These are phyloP conservation scores for Aricia artaxerxes DNA, from an alignment of 2,888 invertebrate species.

Conservation along the genomic window DNA sequence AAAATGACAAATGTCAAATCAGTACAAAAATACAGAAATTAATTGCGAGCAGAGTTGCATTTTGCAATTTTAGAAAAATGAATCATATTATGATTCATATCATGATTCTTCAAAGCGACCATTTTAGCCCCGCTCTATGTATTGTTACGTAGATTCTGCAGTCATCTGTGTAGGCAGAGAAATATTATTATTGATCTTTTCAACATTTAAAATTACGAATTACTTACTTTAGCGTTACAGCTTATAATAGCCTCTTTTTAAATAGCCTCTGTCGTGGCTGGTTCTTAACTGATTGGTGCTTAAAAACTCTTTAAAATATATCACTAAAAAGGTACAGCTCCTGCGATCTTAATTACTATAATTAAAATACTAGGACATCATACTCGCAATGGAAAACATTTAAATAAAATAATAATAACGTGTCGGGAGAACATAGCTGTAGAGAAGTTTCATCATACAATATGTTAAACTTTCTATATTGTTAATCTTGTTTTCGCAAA, in stretches of 20 bases:
- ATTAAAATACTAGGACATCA: conserved; percentile 53
- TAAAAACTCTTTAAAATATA: not conserved
- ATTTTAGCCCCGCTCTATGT: too few relatives aligned
- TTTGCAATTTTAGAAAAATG: too few relatives aligned
- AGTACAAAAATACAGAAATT: too few relatives aligned
- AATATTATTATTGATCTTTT: too few relatives aligned
- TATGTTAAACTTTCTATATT: not conserved
- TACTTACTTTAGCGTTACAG: too few relatives aligned
- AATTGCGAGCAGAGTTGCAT: too few relatives aligned
- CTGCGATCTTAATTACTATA: not conserved
- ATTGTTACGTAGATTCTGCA: too few relatives aligned
- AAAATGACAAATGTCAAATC: too few relatives aligned
- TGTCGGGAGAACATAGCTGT: conserved; percentile 52
- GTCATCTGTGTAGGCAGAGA: too few relatives aligned
- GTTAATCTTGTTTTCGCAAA: not conserved
- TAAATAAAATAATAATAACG: conserved; percentile 69
- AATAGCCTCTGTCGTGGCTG: not conserved
- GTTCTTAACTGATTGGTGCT: not conserved
- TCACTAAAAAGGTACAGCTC: not conserved
- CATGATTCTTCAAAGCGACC: too few relatives aligned
- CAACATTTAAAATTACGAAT: too few relatives aligned
- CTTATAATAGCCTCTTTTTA: not conserved
- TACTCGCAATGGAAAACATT: conserved; percentile 48
- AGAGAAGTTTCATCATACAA: conserved; percentile 47
- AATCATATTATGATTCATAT: too few relatives aligned